These are phyloP conservation scores for Thinocorus orbignyianus DNA, from an alignment of 2,113 vertebrate genomes.

Conservation along the genomic window DNA sequence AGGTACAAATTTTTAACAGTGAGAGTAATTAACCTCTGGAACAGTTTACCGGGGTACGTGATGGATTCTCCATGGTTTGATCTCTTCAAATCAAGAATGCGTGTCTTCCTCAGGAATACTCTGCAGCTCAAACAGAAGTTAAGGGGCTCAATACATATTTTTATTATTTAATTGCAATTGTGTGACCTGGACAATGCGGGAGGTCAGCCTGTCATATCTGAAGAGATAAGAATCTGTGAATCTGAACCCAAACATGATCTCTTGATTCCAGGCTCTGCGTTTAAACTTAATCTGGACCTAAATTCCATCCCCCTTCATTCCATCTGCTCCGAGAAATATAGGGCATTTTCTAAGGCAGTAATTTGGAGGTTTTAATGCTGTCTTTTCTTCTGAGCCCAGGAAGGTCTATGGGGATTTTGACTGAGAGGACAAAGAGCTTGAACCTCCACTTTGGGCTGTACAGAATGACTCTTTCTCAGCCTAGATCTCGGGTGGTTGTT, in stretches of 20 bases:
- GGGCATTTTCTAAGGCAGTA: background rate
- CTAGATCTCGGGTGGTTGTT: background rate
- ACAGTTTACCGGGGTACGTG: background rate
- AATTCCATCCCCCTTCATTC: background rate
- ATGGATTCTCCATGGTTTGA: constrained; percentile 16
- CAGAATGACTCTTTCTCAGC: background rate
- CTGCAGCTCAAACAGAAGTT: background rate
- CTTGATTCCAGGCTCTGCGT: background rate
- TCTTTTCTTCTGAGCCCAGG: background rate
- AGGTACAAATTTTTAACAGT: constrained; percentile 29
- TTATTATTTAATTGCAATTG: background rate
- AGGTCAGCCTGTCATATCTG: background rate
- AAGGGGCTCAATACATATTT: background rate
- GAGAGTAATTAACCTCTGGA: constrained; percentile 36
- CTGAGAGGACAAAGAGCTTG: background rate
- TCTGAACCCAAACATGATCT: background rate
- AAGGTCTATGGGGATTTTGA: background rate
- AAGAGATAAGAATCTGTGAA: background rate
- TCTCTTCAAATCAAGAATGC: constrained; percentile 26
- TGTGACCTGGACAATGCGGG: background rate
- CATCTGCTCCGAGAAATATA: background rate
- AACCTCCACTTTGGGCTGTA: background rate
- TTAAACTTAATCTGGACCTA: background rate
- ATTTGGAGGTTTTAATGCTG: background rate
- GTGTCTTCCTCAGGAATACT: background rate